Conservation (phyloP, 2,888 invertebrate genomes). For the Hylaea fasciaria region DNA sequence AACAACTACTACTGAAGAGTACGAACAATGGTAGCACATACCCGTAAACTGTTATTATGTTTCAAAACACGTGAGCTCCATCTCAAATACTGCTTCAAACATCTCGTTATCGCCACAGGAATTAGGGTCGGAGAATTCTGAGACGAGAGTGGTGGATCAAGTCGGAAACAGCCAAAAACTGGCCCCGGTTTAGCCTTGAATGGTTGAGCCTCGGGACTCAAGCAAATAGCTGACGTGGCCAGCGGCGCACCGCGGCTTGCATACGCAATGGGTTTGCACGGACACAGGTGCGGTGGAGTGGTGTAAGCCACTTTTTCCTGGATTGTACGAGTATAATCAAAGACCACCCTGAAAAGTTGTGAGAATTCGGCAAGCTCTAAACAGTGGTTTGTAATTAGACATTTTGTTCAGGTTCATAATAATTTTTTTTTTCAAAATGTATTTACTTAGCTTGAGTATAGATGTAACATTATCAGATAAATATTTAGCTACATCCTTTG, state of each 20-base stretch:
- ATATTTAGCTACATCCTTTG: background rate
- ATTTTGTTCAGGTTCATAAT: background rate
- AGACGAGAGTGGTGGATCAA: conserved; percentile 65
- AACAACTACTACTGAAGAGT: too few species aligned
- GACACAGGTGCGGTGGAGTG: conserved; percentile 55
- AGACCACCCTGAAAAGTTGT: conserved; percentile 38
- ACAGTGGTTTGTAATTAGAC: background rate
- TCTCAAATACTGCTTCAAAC: conserved; percentile 18
- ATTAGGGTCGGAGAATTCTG: conserved; percentile 42
- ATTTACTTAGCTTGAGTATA: too few species aligned
- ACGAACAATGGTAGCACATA: background rate
- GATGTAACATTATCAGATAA: background rate
- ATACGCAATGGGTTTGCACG: conserved; percentile 75
- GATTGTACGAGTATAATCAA: conserved; percentile 36
- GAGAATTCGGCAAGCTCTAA: conserved; percentile 6
- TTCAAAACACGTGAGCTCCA: conserved; percentile 8
- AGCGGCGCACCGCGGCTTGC: conserved; percentile 80
- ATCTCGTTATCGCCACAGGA: conserved; percentile 37
- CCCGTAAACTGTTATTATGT: background rate
- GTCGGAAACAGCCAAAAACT: conserved; percentile 81
- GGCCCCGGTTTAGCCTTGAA: conserved; percentile 83
- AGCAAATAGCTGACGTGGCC: conserved; percentile 84
- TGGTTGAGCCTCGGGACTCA: conserved; percentile 84
- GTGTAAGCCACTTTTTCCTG: conserved; percentile 35
- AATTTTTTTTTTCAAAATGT: background rate